Base-by-base conservation (phyloP, 1,140 invertebrate genomes). In the Drosophila sp. region DNA sequence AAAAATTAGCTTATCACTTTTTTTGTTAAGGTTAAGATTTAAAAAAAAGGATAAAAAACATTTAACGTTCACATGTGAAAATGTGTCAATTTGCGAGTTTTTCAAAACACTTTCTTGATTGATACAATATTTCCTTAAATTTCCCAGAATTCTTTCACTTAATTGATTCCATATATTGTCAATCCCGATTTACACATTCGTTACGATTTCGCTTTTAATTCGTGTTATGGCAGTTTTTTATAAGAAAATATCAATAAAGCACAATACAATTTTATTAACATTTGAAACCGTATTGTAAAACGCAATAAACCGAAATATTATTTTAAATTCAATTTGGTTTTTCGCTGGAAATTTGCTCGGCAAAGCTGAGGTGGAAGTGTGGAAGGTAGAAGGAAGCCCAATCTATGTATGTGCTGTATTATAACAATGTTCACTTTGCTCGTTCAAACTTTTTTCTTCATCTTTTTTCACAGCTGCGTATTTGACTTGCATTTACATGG, bases 401-500 rank as follows among this genome's bases (percentile, higher is more conserved):
- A 45, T 21, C 57, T 38, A 34, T 59, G 57, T 38, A 34, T 59
- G 57, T 41, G 45, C 11, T 21, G 57, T 21, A 21, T 50, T 62
- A 48, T 40, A 50, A 48, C 51, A 64, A 64, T 45, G 50, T 64
- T 53, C 62, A 21, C 38, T 64, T 54, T 13, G 18, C 36, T 64
- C n/a, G 16, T 56, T 40, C 11, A 11, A 36, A 34, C n/a, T 45
- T 41, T 46, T 14, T 14, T 45, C n/a, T 43, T 53, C 32, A 16
- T 6, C 41, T 53, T 13, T 36, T 36, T 53, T 53, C 50, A 34
- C 32, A 34, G 50, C 50, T 53, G 29, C 40, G 25, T 62, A 21
- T 51, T 53, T 61, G 27, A 40, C 50, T 50, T 71, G 46, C 59
- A 62, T 70, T 62, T 63, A 27, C 53, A 57, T 58, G 29, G 29